Conservation (phyloP, 2,797 vertebrate genomes). For the Epinephelus coioides region DNA sequence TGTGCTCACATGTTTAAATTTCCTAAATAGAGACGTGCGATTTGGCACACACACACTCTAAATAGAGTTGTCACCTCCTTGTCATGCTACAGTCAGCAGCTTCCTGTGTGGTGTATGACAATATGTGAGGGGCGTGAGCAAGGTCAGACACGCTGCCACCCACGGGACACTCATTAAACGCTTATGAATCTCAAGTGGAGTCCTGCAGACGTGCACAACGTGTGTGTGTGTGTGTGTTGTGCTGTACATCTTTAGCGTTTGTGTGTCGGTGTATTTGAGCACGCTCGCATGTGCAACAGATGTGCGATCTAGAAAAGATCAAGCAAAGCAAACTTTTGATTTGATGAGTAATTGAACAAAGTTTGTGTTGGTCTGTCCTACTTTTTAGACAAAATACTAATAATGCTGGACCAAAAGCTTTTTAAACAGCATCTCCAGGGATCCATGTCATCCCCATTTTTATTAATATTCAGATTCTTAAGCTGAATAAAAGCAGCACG, state of each 20-base stretch:
- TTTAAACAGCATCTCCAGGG: background rate
- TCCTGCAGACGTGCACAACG: no score
- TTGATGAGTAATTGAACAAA: background rate
- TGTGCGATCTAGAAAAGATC: background rate
- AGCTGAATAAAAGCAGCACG: background rate
- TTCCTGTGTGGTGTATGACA: slow-evolving; percentile 63
- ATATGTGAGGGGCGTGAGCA: slow-evolving; percentile 41
- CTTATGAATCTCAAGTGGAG: no score
- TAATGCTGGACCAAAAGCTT: background rate
- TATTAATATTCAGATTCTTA: background rate
- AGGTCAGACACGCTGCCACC: slow-evolving; percentile 50
- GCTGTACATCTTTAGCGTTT: background rate
- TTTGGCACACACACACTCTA: slow-evolving; percentile 9
- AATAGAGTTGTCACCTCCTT: slow-evolving; percentile 54
- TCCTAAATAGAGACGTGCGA: background rate
- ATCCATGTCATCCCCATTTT: background rate
- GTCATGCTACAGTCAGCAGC: slow-evolving; percentile 55
- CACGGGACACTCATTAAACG: no score
- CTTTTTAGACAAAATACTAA: background rate
- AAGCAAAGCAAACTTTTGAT: background rate
- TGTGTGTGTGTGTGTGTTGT: background rate
- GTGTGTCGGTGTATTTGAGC: background rate
- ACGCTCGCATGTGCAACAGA: background rate
- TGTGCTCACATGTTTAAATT: background rate
- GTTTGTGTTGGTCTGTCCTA: background rate